Evolutionary conservation across 2,797 vertebrate genomes (phyloP), one percentile per base, ranked within the genome.

Genomic region (Acanthurus tractus): DNA sequence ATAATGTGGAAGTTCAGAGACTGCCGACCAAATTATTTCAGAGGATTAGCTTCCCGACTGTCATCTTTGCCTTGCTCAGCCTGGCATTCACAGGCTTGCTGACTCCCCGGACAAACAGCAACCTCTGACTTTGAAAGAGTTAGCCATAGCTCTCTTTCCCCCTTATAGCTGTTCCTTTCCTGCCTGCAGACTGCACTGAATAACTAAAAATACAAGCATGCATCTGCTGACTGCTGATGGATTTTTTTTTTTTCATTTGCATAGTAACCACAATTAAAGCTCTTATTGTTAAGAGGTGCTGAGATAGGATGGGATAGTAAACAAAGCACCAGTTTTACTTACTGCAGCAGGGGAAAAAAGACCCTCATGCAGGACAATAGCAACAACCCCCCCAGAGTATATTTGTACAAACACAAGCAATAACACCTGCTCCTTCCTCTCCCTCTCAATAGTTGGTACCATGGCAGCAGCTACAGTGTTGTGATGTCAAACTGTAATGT

Each of bases 21-120:
- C 87, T 79, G 88, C 87, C 70, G 80, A 90, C 78, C 75, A 89
- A 92, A 90, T 92, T 84, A 91, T 93, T 92, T 83, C 83, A 70
- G 91, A 85, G 93, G 93, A 94, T 94, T 94, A 94, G 78, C 89
- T 85, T 80, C 58, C 79, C 8, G 63, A 87, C 90, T 92, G 91
- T 92, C 91, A 92, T 92, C 89, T 86, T 81, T 83, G 76, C 82
- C 81, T 78, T 17, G 70, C 90, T 88, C 78, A 84, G 84, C 79
- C 81, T 76, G 80, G 74, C 72, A 82, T 87, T 87, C 85, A 83
- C 78, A 82, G 75, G 86, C 82, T 78, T 86, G 86, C 89, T 58
- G 87, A 89, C 84, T 89, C 70, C 79, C 79, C 3, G 76, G 88
- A 89, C 89, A 84, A 91, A 90, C 78, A 69, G 62, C 68, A 81